These are phyloP conservation scores for Catostomus latipinnis DNA, from an alignment of 2,797 vertebrate species.

Conservation along the genomic window DNA sequence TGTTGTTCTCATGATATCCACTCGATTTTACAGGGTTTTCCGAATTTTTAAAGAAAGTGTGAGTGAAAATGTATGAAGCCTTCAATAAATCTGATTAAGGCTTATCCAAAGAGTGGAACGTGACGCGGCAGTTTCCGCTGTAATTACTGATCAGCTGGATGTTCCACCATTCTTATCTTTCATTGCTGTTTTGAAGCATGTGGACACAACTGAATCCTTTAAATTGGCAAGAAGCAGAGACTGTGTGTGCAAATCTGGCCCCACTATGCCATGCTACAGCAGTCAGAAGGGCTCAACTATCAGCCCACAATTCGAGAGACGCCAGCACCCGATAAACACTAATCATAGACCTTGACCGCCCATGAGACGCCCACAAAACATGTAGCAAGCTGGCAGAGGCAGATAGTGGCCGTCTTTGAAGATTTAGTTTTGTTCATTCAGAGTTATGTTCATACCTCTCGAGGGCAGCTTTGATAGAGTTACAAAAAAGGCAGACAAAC, in stretches of 20 bases:
- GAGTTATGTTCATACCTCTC: conserved; percentile 66
- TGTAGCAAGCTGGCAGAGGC: conserved; percentile 57
- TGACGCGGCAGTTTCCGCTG: conserved; percentile 39
- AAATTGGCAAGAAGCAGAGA: conserved; percentile 61
- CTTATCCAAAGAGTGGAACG: not conserved
- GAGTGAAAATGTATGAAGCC: too few species aligned
- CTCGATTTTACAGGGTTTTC: too few species aligned
- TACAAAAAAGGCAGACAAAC: conserved; percentile 70
- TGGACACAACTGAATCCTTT: conserved; percentile 70
- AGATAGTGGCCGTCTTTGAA: conserved; percentile 81
- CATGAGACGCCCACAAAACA: conserved; percentile 52
- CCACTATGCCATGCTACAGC: conserved; percentile 27
- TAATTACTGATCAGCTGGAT: conserved; percentile 29
- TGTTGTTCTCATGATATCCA: too few species aligned
- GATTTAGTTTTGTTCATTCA: conserved; percentile 65
- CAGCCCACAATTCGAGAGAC: conserved; percentile 34
- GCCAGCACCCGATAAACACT: conserved; percentile 67
- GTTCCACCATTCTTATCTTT: conserved; percentile 72
- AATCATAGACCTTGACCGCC: conserved; percentile 70
- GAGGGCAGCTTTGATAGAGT: conserved; percentile 78
- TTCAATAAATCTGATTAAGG: too few species aligned
- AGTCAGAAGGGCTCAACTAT: conserved; percentile 25
- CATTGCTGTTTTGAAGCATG: conserved; percentile 79
- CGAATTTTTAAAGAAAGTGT: too few species aligned
- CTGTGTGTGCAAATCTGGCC: conserved; percentile 30